Evolutionary conservation across 1,140 invertebrate species (phyloP).

Genomic region (Formica exsecta): DNA sequence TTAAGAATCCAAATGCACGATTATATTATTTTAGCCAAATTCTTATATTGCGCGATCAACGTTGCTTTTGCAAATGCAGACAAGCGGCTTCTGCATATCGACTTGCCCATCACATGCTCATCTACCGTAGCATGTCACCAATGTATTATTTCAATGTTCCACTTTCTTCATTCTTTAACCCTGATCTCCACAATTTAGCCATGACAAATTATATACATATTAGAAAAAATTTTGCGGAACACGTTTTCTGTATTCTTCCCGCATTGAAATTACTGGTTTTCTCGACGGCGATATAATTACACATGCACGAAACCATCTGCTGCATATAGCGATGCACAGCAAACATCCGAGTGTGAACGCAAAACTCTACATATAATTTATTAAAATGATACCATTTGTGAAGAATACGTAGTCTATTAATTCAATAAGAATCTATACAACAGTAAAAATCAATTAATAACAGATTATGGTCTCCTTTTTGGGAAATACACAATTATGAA

Average conservation of each 20-base stretch:
- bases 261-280: conserved; percentile 53
- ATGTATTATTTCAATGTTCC: background rate
- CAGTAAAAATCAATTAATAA: conserved; percentile 2
- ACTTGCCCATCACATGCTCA: background rate
- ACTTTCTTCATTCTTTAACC: background rate
- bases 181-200: conserved; percentile 9
- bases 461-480: conserved; percentile 2
- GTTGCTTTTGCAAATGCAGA: background rate
- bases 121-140: background rate
- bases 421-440: too few relatives aligned
- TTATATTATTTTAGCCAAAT: background rate
- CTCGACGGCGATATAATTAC: conserved; percentile 22
- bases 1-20: too few relatives aligned
- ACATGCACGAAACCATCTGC: background rate
- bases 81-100: background rate
- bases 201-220: background rate
- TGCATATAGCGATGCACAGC: background rate
- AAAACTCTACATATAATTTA: conserved; percentile 12
- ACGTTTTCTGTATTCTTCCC: conserved; percentile 17
- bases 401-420: background rate
- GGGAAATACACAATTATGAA: background rate
- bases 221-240: background rate
- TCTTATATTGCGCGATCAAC: background rate
- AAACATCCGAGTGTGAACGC: background rate
- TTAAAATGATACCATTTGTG: conserved; percentile 21